Percentiles rank a stretch among this genome's conserved stretches.
These are phyloP conservation scores for Grantiella picta DNA, from an alignment of 2,113 vertebrate species.

Conservation along the genomic window DNA sequence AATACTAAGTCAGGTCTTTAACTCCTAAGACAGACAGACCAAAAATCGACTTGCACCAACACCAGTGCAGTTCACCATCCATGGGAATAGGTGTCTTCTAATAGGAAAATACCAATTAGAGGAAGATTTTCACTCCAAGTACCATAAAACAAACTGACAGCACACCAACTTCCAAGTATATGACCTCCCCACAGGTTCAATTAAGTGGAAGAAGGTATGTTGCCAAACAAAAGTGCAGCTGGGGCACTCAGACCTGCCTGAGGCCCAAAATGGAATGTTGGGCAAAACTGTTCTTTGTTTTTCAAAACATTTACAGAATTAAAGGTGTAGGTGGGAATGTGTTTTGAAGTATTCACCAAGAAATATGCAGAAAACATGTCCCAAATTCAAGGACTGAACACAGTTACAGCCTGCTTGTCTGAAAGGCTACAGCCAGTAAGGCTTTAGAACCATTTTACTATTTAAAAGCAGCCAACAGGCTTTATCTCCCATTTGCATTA, in stretches of 20 bases:
- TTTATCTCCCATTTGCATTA: background rate
- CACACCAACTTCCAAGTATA: background rate
- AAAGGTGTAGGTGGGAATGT: background rate
- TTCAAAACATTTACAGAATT: background rate
- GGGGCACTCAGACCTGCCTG: background rate
- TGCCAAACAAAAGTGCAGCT: background rate
- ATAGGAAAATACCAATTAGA: background rate
- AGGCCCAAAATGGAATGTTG: background rate
- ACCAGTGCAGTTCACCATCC: background rate
- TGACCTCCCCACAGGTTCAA: background rate
- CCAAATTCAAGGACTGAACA: background rate
- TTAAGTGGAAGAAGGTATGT: background rate
- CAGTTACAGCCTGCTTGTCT: background rate
- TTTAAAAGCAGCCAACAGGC: background rate
- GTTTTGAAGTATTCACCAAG: accelerated
- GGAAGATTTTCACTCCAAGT: background rate
- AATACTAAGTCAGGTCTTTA: background rate
- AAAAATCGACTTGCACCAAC: background rate
- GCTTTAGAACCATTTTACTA: background rate
- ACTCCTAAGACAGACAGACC: background rate
- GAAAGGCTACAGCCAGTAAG: background rate
- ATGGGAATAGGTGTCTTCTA: background rate
- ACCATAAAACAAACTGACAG: background rate
- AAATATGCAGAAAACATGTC: background rate
- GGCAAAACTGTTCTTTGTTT: background rate